Evolutionary conservation across 2,797 vertebrate genomes (phyloP), one percentile per base, ranked within the genome.

Genomic region (Cheirogaleus major): DNA sequence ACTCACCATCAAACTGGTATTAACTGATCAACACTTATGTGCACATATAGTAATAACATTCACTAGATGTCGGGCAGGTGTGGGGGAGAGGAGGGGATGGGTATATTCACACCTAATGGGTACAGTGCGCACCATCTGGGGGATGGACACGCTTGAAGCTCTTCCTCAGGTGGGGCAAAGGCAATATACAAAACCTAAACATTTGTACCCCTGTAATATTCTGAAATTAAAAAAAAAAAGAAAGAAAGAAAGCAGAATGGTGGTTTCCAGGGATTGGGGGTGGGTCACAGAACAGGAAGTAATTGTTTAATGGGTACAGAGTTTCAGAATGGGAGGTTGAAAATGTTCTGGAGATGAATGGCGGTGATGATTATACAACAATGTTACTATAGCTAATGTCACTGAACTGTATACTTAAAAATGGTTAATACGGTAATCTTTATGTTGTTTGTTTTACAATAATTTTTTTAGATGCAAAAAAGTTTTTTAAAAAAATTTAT

Each of bases 191-290:
- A 9, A 57, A 57, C 55, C 55, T 57, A 57, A 57, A 57, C 55
- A 57, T 57, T 57, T 23, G 4, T 57, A 57, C 8, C 22, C 22
- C 22, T 22, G 3, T 23, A 57, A 57, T 57, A 57, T 23, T 22
- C 55, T 57, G 22, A 57, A 57, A 57, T 57, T 2, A 20, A 52
- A 52, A 7, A 22, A 55, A 55, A 3, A 18, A 52, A 52, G 50
- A 5, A 52, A 48, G 73, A 7, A 88, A 81, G 57, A 73, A 75
- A 48, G 83, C 20, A 88, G 57, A 86, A 67, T 57, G 67, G 82
- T 75, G 38, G 50, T 57, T 69, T 38, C n/a, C 12, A 59, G 22
- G 69, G 22, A 27, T 23, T 38, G 13, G 27, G 22, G 22, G 4
- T 22, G 0, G 20, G 4, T 27, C 25, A 9, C 48, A 25, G 43